Evolutionary conservation across 1,140 invertebrate species (phyloP).

Genomic region (Pectinophora gossypiella): DNA sequence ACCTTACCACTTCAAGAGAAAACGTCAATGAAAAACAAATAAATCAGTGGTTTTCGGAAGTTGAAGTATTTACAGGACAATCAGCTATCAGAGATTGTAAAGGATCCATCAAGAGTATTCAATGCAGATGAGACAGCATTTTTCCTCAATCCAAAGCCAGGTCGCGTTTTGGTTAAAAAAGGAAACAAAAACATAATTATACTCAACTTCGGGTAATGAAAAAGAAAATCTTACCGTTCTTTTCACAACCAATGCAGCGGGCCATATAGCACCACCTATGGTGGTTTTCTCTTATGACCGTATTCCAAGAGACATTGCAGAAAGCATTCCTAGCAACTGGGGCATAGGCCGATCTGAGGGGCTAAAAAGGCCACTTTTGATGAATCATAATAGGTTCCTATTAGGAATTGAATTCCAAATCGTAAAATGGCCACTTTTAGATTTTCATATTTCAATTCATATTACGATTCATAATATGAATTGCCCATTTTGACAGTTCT

Average conservation of each 20-base stretch:
- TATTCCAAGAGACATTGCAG: too few species aligned
- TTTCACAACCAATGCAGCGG: conserved; percentile 7
- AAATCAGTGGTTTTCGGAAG: conserved; percentile 28
- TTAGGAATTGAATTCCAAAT: too few species aligned
- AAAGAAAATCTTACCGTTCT: conserved; percentile 10
- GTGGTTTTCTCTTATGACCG: conserved; percentile 7
- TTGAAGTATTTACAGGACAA: conserved; percentile 17
- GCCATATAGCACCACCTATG: conserved; percentile 8
- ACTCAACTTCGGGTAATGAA: conserved; percentile 7
- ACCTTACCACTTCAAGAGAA: conserved; percentile 30
- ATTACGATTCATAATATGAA: too few species aligned
- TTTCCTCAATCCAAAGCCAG: neutral
- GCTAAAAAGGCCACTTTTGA: too few species aligned
- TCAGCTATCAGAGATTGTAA: neutral
- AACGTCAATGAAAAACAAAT: conserved; percentile 23
- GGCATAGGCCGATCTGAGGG: too few species aligned
- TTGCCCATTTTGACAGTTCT: too few species aligned
- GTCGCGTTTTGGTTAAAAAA: neutral
- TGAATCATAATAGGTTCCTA: too few species aligned
- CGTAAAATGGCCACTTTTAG: too few species aligned
- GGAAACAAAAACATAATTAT: conserved; percentile 9
- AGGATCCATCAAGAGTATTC: neutral
- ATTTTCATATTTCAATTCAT: too few species aligned
- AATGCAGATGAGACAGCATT: conserved; percentile 2
- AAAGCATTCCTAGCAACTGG: too few species aligned